Base-by-base conservation (phyloP, 2,797 vertebrate species). In the Cossypha caffra region DNA sequence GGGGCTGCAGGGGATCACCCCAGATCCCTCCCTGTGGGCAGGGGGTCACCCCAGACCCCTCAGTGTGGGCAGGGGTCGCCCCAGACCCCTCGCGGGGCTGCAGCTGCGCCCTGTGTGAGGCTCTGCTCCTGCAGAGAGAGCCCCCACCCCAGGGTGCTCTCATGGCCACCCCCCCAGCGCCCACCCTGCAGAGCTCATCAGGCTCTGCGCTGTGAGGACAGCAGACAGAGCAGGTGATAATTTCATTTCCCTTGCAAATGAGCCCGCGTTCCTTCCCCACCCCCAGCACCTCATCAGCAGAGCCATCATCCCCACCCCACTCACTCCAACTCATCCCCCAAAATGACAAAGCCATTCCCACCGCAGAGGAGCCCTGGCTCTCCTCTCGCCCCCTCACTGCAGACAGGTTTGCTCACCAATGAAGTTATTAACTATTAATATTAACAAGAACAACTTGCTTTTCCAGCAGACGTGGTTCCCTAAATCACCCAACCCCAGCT, bases 191-290 rank as follows among this genome's bases (percentile, higher is more conserved):
- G 55, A 69, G 90, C 93, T 97, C 91, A 95, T 96, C 95, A 96
- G 71, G 86, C 87, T 94, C 86, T 26, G 5, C 2, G 0, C 14
- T 13, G 20, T 6, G 4, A 68, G 83, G 59, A 64, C 43, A 74
- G 84, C 91, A 86, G 82, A 67, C 12, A 5, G 91, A 82, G 50
- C 63, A 26, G 83, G 68, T 4, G 42, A 57, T 95, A 93, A 89
- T 93, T 95, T 91, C 80, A 98, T 98, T 97, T 97, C 93, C 97
- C 95, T 98, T 98, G 97, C 96, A 98, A 97, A 98, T 97, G 95
- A 97, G 67, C 80, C 63, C 43, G 25, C 5, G 0, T 61, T 86
- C 35, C 43, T 83, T 92, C 67, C 26, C 73, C 35, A 12, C 50
- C 40, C 61, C 71, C 91, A 52, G 69, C 28, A 28, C 72, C 85